Percentiles rank a stretch among this genome's conserved stretches.
These are phyloP conservation scores for Cryptops parisi DNA, from an alignment of 2,888 invertebrate species.

Conservation along the genomic window DNA sequence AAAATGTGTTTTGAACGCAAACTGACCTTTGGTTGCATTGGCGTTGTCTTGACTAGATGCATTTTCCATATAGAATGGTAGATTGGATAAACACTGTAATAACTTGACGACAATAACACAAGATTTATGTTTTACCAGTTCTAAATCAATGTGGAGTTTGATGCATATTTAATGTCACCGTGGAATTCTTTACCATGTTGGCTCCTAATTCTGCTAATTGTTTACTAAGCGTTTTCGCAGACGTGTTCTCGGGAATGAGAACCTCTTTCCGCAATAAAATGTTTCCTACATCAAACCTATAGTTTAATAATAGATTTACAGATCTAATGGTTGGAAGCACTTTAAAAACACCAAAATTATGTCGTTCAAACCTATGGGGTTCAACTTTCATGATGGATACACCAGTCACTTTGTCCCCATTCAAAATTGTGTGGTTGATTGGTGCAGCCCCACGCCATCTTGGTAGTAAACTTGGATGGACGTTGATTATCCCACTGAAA, in stretches of 20 bases:
- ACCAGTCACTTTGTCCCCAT: conserved; percentile 66
- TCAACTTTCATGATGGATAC: conserved; percentile 75
- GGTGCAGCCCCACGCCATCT: conserved; percentile 90
- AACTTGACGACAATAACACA: background rate
- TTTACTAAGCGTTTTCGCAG: conserved; percentile 48
- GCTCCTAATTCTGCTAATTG: conserved; percentile 54
- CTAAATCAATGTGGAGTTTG: background rate
- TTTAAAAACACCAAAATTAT: no score
- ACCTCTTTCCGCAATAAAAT: conserved; percentile 33
- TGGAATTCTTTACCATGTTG: conserved; percentile 35
- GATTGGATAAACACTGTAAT: conserved; percentile 1
- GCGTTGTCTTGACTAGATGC: no score
- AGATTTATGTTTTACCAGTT: background rate
- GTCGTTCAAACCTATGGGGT: conserved; percentile 48
- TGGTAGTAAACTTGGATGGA: conserved; percentile 83
- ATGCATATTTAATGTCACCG: no score
- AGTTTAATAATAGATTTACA: no score
- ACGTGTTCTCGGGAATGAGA: conserved; percentile 42
- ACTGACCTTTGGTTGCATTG: no score
- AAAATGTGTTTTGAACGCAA: no score
- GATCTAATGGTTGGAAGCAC: no score
- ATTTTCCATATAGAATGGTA: no score
- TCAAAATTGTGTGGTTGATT: conserved; percentile 65
- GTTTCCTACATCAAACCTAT: conserved; percentile 59
- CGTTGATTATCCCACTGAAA: conserved; percentile 73